Base-by-base conservation (phyloP, 2,113 vertebrate species). In the Tor tambroides region DNA sequence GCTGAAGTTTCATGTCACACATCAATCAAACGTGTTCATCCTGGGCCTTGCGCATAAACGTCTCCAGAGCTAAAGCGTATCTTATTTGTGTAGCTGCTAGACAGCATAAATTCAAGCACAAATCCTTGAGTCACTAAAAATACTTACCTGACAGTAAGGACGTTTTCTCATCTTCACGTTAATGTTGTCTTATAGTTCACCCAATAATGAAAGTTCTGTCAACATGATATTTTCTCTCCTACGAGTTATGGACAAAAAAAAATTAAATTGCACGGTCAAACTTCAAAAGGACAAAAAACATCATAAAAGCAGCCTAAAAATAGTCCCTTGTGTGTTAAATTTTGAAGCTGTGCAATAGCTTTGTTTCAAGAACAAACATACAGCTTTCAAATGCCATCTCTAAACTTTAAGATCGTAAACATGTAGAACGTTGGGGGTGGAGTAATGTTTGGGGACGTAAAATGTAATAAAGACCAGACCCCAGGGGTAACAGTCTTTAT, bases 1-100 rank as follows among this genome's bases (percentile, higher is more conserved):
- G 14, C 75, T 51, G 30, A 79, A 14, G 49, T 56, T 56, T 35
- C 26, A 76, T 14, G 41, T n/a, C 75, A 59, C 77, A 78, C 75
- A n/a, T n/a, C n/a, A n/a, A n/a, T n/a, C n/a, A 49, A 19, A 17
- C n/a, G 3, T 46, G 17, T 77, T 59, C 19, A 7, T 14, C 59
- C 21, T 7, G 17, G 23, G 30, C 28, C 9, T 5, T 35, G 51
- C 30, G 4, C 30, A 76, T 46, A 76, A 76, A 76, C 1, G 6
- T 28, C n/a, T 76, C 26, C 32, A 38, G 67, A 71, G 32, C 17
- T 4, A 71, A 71, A 71, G 1, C 4, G 14, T 71, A 19, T 19
- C 67, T 71, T 19, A 71, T 38, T 71, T 23, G 67, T 21, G 30
- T 71, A 35, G 30, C 67, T 71, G 19, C 17, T 21, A 8, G 2